These are phyloP conservation scores for Atopsyche davidsoni DNA, from an alignment of 1,140 invertebrate genomes.

Conservation along the genomic window DNA sequence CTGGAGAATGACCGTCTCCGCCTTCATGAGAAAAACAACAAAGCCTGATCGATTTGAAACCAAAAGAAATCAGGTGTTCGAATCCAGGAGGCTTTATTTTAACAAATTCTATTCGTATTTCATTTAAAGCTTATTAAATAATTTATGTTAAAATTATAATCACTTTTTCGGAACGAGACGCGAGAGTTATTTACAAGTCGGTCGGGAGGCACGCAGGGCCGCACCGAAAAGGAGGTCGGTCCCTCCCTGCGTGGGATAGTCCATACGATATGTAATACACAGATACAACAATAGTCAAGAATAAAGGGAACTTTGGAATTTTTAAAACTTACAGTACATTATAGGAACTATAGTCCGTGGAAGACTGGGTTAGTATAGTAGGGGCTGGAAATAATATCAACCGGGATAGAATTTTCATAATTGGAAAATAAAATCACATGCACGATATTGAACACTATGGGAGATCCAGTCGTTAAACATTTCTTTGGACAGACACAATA, in stretches of 20 bases:
- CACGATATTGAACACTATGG: slow-evolving; percentile 24
- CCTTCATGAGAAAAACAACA: background rate
- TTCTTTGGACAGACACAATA: slow-evolving; percentile 31
- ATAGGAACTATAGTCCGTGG: slow-evolving; percentile 32
- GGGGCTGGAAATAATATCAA: slow-evolving; percentile 14
- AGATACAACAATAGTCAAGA: slow-evolving; percentile 27
- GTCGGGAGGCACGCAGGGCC: slow-evolving; percentile 15
- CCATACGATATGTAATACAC: slow-evolving; percentile 29
- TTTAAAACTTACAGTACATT: slow-evolving; percentile 28
- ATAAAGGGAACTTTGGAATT: slow-evolving; percentile 24
- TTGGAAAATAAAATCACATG: slow-evolving; percentile 10
- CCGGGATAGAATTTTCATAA: slow-evolving; percentile 11
- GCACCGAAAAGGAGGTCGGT: slow-evolving; percentile 13
- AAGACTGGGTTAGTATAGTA: slow-evolving; percentile 31
- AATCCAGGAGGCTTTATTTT: slow-evolving; percentile 13
- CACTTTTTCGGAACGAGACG: slow-evolving; percentile 2
- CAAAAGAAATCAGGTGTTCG: background rate
- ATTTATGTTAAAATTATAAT: background rate
- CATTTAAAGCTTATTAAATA: background rate
- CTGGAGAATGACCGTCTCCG: background rate
- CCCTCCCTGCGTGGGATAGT: slow-evolving; percentile 14
- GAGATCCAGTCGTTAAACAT: slow-evolving; percentile 27
- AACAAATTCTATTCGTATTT: background rate
- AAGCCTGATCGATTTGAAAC: slow-evolving; percentile 15
- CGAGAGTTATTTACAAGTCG: slow-evolving; percentile 13